phyloP scores from a whole-genome alignment of 2,888 invertebrate species.

The Drosophila melanosoma region DNA sequence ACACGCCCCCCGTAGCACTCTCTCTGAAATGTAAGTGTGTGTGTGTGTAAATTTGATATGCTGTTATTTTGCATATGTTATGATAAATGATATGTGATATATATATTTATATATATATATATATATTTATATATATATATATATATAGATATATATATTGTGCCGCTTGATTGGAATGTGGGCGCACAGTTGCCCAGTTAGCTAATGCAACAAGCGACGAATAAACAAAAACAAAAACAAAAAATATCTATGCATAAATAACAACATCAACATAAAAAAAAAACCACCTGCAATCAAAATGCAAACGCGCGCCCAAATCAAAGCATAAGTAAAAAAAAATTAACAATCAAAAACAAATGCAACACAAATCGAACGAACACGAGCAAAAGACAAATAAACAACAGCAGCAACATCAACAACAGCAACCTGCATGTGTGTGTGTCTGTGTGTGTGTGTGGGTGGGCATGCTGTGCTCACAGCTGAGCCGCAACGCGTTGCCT shows the following conservation, averaged over 20 bases:
- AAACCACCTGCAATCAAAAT: conserved; percentile 61
- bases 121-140: conserved; percentile 21
- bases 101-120: neutral
- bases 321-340: conserved; percentile 14
- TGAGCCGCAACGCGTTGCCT: conserved; percentile 67
- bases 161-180: conserved; percentile 72
- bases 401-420: conserved; percentile 29
- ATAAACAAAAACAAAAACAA: conserved; percentile 36
- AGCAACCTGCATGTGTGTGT: conserved; percentile 14
- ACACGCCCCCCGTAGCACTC: neutral
- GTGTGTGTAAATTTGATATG: conserved; percentile 60
- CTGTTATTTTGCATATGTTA: conserved; percentile 62
- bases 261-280: conserved; percentile 28
- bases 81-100: conserved; percentile 62
- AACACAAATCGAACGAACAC: conserved; percentile 57
- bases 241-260: conserved; percentile 25
- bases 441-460: conserved; percentile 54
- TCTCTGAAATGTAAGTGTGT: conserved; percentile 25
- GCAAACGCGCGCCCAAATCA: conserved; percentile 53
- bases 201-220: conserved; percentile 45
- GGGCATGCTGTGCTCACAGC: conserved; percentile 58
- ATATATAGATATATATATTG: conserved; percentile 7
- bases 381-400: conserved; percentile 50
- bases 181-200: conserved; percentile 56
- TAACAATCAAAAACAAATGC: conserved; percentile 25